Percentiles rank a stretch among this genome's conserved stretches.
phyloP scores from a whole-genome alignment of 2,888 invertebrate species.

The Plagodis dolabraria region DNA sequence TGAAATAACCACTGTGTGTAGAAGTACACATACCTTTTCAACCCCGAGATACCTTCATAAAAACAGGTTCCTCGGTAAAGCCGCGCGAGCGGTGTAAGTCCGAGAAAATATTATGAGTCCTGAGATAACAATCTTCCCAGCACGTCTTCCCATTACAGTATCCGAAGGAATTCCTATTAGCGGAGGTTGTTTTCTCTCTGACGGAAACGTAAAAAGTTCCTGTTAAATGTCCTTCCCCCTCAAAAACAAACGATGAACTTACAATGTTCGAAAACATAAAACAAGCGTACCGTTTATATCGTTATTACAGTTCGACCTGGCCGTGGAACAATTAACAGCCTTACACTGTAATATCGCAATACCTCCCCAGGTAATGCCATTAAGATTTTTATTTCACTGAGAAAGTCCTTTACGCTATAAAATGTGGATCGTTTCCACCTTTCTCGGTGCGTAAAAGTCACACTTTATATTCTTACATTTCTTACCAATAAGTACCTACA shows the following conservation, averaged over 20 bases:
- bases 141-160: conserved; percentile 80
- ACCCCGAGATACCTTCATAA: conserved; percentile 57
- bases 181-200: conserved; percentile 73
- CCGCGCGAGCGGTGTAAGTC: conserved; percentile 56
- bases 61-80: conserved; percentile 63
- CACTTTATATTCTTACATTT: conserved; percentile 32
- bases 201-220: conserved; percentile 75
- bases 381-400: conserved; percentile 39
- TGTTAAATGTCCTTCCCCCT: conserved; percentile 69
- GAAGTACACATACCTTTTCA: conserved; percentile 42
- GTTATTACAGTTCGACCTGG: conserved; percentile 56
- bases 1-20: conserved; percentile 46
- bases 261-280: conserved; percentile 66
- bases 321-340: conserved; percentile 59
- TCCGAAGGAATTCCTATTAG: conserved; percentile 79
- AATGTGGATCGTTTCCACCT: conserved; percentile 38
- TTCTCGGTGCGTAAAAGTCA: conserved; percentile 29
- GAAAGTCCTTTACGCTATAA: conserved; percentile 36
- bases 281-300: conserved; percentile 65
- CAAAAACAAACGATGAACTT: conserved; percentile 65
- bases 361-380: conserved; percentile 35
- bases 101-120: conserved; percentile 72
- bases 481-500: conserved; percentile 28
- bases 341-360: conserved; percentile 45
- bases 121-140: conserved; percentile 63